Conservation (phyloP, 1,140 invertebrate genomes). For the Coptotermes formosanus region DNA sequence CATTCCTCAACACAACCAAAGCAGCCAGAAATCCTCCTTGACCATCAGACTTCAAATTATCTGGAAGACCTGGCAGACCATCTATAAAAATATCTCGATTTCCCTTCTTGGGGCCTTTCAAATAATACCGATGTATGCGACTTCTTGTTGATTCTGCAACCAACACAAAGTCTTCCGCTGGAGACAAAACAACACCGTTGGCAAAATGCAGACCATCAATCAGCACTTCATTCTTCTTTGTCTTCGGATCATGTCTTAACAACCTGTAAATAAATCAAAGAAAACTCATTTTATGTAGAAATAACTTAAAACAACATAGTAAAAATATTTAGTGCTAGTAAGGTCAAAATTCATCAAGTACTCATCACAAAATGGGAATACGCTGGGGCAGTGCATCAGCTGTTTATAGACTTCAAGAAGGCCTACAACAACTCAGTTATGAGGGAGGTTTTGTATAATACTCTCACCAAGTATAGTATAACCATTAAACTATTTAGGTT, state of each 20-base stretch:
- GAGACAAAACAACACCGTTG: conserved; percentile 76
- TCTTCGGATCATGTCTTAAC: conserved; percentile 62
- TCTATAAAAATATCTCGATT: conserved; percentile 70
- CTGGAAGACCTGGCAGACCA: conserved; percentile 76
- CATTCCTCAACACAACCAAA: conserved; percentile 54
- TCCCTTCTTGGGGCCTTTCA: conserved; percentile 73
- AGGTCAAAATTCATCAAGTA: too few species aligned
- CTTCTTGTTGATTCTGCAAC: conserved; percentile 62
- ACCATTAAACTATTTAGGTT: too few species aligned
- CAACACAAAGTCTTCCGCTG: conserved; percentile 71
- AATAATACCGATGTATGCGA: conserved; percentile 62
- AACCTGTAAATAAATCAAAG: conserved; percentile 55
- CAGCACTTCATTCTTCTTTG: conserved; percentile 63
- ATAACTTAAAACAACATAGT: too few species aligned
- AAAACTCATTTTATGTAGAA: too few species aligned
- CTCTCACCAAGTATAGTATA: too few species aligned
- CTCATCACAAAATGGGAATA: too few species aligned
- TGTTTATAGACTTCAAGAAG: too few species aligned
- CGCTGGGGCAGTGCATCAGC: too few species aligned
- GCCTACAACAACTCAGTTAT: too few species aligned
- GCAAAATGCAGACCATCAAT: conserved; percentile 71
- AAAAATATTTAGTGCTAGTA: too few species aligned
- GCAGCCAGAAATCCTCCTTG: conserved; percentile 66
- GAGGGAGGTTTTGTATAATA: too few species aligned
- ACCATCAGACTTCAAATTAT: conserved; percentile 70